Evolutionary conservation across 2,888 invertebrate genomes (phyloP).

Genomic region (Agrochola macilenta): DNA sequence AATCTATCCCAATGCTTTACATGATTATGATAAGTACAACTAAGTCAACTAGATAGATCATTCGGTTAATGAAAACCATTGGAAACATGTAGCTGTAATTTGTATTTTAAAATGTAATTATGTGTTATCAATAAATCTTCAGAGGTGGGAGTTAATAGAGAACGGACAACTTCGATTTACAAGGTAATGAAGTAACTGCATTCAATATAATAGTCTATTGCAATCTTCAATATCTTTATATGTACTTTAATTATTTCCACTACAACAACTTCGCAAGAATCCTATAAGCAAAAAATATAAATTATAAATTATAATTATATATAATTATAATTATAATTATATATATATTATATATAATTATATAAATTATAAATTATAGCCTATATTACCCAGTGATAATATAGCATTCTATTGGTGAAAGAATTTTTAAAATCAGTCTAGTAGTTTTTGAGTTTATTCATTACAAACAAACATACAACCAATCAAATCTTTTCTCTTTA

Average conservation of each 20-base stretch:
- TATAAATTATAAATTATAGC: too few relatives aligned
- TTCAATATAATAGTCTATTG: background rate
- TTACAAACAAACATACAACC: too few relatives aligned
- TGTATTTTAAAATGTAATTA: background rate
- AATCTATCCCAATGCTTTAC: background rate
- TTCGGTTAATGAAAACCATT: background rate
- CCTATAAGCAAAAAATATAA: too few relatives aligned
- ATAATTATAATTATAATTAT: too few relatives aligned
- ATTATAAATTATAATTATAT: too few relatives aligned
- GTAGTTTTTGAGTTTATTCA: too few relatives aligned
- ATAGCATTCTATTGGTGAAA: too few relatives aligned
- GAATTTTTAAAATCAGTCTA: too few relatives aligned
- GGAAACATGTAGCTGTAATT: background rate
- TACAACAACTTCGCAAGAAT: too few relatives aligned
- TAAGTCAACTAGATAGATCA: background rate
- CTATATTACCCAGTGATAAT: too few relatives aligned
- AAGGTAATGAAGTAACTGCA: constrained; percentile 31
- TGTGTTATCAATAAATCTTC: background rate
- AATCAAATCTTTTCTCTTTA: too few relatives aligned
- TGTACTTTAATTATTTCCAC: background rate
- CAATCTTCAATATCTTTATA: constrained; percentile 18
- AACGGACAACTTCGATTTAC: constrained; percentile 15
- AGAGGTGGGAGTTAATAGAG: constrained; percentile 7
- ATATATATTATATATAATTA: too few relatives aligned
- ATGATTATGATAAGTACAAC: background rate